These are phyloP conservation scores for Nixonia krombeini DNA, from an alignment of 1,140 invertebrate genomes.

Conservation along the genomic window DNA sequence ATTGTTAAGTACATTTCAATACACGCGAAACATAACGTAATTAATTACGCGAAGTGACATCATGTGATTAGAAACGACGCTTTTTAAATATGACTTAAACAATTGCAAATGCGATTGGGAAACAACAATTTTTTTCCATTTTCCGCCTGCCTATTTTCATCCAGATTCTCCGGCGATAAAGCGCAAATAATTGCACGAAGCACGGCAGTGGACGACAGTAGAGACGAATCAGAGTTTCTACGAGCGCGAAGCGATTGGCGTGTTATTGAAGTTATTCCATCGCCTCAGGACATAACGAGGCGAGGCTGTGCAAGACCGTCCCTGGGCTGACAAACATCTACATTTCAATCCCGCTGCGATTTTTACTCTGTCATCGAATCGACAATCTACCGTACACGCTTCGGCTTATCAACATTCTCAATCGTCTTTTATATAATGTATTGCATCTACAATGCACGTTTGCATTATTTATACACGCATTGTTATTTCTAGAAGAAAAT, in stretches of 20 bases:
- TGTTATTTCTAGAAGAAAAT: too few relatives aligned
- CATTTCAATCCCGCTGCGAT: conserved; percentile 53
- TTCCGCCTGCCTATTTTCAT: conserved; percentile 13
- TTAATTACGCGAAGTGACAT: too few relatives aligned
- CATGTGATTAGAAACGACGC: too few relatives aligned
- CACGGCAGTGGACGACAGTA: conserved; percentile 29
- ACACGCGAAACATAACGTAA: too few relatives aligned
- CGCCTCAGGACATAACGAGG: conserved; percentile 61
- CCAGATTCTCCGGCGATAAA: conserved; percentile 5
- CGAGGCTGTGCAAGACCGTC: conserved; percentile 56
- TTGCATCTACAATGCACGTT: conserved; percentile 40
- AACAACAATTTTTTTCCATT: conserved; percentile 18
- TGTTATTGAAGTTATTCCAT: conserved; percentile 67
- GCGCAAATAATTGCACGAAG: conserved; percentile 7
- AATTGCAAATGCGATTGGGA: background rate
- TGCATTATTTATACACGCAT: too few relatives aligned
- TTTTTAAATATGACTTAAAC: too few relatives aligned
- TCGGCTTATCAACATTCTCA: too few relatives aligned
- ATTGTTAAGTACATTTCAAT: too few relatives aligned
- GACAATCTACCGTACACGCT: conserved; percentile 40
- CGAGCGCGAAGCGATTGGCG: conserved; percentile 46
- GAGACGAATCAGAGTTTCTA: conserved; percentile 41
- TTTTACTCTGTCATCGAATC: conserved; percentile 51
- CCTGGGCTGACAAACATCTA: conserved; percentile 61
- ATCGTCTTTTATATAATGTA: too few relatives aligned